Evolutionary conservation across 2,888 invertebrate genomes (phyloP), one percentile per base, ranked within the genome.

Genomic region (Chrysomela aeneicollis): DNA sequence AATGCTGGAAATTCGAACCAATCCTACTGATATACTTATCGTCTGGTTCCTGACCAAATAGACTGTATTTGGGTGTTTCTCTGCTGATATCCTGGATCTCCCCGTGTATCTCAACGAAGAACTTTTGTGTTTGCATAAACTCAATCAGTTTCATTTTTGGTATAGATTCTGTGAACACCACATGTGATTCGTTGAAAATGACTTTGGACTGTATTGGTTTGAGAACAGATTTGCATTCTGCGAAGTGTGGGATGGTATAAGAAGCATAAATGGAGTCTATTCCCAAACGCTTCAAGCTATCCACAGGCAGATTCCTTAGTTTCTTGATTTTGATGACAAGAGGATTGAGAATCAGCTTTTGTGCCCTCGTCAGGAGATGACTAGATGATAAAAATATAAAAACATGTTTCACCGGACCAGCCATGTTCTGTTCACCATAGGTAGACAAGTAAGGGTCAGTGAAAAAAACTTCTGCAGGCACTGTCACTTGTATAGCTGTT

Each of bases 291-390:
- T 61, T 61, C 15, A 77, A 64, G 18, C 68, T 42, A 37, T 73
- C 65, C 1, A 22, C 67, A 1, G 78, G 78, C 10, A 78, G 61
- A 53, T 72, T 71, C 6, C 64, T 54, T 6, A 78, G 46, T 46
- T 71, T 74, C 5, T 62, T 63, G 15, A 76, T 66, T 62, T 75
- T 77, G 6, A 77, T 64, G 10, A 77, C 71, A 6, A 77, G 59
- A 0, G 75, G 74, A 64, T 75, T 74, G 17, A 76, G 59, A 1
- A 50, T 17, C n/a, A 74, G 62, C 59, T 77, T 77, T 47, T 76
- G 76, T 18, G 63, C 55, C 61, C 71, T 68, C 1, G 74, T 70
- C 22, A 77, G 54, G 21, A 77, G 63, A 47, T 72, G 62, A 1
- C 66, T 42, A 1, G 70, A 72, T 10, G 69, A 62, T 3, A 71